Evolutionary conservation across 2,797 vertebrate genomes (phyloP), one percentile per base, ranked within the genome.

Genomic region (Onychomys arenicola): DNA sequence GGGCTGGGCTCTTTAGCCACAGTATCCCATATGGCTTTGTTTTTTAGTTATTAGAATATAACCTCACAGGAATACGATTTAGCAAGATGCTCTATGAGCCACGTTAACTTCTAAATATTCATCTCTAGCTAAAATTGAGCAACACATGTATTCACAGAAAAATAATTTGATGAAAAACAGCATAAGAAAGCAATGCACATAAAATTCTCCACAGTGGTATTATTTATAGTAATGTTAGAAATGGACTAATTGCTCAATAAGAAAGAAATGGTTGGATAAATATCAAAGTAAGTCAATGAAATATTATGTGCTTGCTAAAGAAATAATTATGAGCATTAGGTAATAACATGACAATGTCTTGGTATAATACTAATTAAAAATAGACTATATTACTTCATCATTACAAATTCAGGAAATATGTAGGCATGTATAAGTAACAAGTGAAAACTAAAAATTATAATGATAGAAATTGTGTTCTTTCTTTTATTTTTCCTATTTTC

Each of bases 211-310:
- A 69, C n/a, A 71, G 40, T 37, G 37, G 23, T 75, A 75, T 92
- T 95, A 90, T 92, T 95, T 89, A 93, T 71, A 95, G 73, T 40
- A 69, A 88, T 80, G n/a, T 57, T 93, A 40, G 19, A 96, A 63
- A 95, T 95, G 80, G 94, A 14, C 71, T 97, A 93, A 84, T 77
- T 89, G 17, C 71, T 96, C 69, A 82, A 75, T 13, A 63, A 89
- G 78, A 76, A 55, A 34, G 49, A 93, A 94, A 93, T 63, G 27
- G 59, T 40, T 95, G 59, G 82, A 96, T 91, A 96, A 89, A 91
- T 89, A 96, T 86, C 69, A 96, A 91, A 97, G 19, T 43, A 89
- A 94, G 69, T 86, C 78, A 96, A 89, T 95, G 49, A 96, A 96
- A 81, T 96, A 77, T 90, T 85, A 77, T n/a, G 16, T 80, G 90